Base-by-base conservation (phyloP, 1,140 invertebrate genomes). In the Caenorhabditis latens region DNA sequence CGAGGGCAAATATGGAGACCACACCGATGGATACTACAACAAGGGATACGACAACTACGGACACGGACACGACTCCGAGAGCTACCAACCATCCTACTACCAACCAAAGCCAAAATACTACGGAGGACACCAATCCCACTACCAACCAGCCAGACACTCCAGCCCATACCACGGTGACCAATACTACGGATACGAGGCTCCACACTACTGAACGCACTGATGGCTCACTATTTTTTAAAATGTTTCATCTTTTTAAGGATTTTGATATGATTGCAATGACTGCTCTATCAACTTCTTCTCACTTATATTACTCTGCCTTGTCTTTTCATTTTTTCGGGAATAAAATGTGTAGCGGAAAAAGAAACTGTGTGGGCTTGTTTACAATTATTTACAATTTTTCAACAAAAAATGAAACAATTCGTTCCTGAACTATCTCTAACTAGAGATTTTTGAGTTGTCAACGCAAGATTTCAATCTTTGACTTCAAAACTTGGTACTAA, bases 31-130 rank as follows among this genome's bases (percentile, higher is more conserved):
- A 75, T 85, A 84, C 83, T 71, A 42, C 71, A 58, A 86, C 85
- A 83, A 87, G 63, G 88, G 88, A 50, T 86, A 88, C 88, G 58
- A 84, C 24, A 71, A 65, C 50, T 87, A 84, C 46, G 88, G 83
- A 63, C 63, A 87, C 40, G 88, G 88, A 32, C 46, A 88, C 58
- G 82, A 84, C 32, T 79, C 71, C 32, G 57, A 87, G 48, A 71
- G 63, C 86, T 65, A 65, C 58, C 57, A 84, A 63, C 83, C 79
- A 79, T 63, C 57, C 46, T 53, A 42, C 61, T 71, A 87, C 82
- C 82, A 87, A 21, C 46, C 55, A n/a, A 65, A 84, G 61, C 84
- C 84, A 57, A 61, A 83, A 46, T 82, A 84, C 50, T 84, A 83
- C 71, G 82, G 83, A 63, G 61, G 67, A 57, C 53, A 87, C 61